These are phyloP conservation scores for Mormyrus proboscirostris DNA, from an alignment of 2,797 vertebrate genomes.

Conservation along the genomic window DNA sequence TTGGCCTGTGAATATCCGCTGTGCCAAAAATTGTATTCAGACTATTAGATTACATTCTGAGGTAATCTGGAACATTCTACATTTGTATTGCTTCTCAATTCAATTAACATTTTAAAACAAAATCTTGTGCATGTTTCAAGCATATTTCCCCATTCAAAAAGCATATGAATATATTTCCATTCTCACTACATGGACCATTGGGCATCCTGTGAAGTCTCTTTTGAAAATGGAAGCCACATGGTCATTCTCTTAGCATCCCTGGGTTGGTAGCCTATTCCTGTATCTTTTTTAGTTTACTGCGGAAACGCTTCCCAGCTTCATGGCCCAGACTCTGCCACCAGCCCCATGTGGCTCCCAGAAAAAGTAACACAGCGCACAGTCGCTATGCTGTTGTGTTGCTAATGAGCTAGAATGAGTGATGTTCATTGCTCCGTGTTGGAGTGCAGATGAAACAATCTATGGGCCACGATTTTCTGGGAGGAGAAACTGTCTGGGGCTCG, in stretches of 20 bases:
- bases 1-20: background rate
- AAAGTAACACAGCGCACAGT: background rate
- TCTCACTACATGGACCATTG: background rate
- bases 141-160: background rate
- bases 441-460: background rate
- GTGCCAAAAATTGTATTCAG: background rate
- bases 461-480: background rate
- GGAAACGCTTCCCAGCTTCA: background rate
- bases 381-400: background rate
- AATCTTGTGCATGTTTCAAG: background rate
- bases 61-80: background rate
- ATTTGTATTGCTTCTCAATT: background rate
- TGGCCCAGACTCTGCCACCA: background rate
- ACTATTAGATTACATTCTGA: background rate
- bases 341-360: background rate
- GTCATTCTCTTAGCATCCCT: background rate
- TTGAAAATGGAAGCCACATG: background rate
- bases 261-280: background rate
- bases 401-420: background rate
- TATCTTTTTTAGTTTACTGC: background rate
- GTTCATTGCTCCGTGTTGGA: background rate
- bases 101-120: background rate
- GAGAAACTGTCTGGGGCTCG: background rate
- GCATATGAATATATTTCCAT: background rate
- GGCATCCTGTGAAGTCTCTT: background rate